These are phyloP conservation scores for Tragopan temminckii DNA, from an alignment of 2,797 vertebrate species.

Conservation along the genomic window DNA sequence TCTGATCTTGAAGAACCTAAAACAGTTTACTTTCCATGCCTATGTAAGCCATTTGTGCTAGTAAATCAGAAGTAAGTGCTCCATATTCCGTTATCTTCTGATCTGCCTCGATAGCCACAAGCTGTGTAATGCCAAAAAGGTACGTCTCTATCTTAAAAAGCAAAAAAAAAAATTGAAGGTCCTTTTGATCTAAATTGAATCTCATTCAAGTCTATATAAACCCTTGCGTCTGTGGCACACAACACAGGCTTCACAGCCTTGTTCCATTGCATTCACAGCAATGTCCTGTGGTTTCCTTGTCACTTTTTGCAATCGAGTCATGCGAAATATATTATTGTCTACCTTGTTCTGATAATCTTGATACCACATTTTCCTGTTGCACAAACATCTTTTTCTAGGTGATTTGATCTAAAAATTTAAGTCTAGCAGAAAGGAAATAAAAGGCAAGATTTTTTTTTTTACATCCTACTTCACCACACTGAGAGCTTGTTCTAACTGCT, in stretches of 20 bases:
- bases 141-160: constrained; percentile 16
- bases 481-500: constrained; percentile 45
- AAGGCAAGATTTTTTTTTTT: constrained; percentile 44
- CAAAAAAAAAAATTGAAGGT: background rate
- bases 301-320: constrained; percentile 64
- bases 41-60: constrained; percentile 35
- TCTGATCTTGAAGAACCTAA: constrained; percentile 48
- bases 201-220: constrained; percentile 45
- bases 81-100: constrained; percentile 56
- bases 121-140: constrained; percentile 56
- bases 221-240: background rate
- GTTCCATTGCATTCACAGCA: background rate
- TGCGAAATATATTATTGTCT: constrained; percentile 74
- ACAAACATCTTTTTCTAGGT: constrained; percentile 79
- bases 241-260: background rate
- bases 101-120: constrained; percentile 54
- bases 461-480: constrained; percentile 36
- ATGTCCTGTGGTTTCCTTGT: constrained; percentile 63
- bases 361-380: constrained; percentile 84
- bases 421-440: constrained; percentile 71
- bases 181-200: constrained; percentile 52
- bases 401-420: constrained; percentile 74
- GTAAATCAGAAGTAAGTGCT: constrained; percentile 46
- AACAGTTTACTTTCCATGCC: constrained; percentile 55
- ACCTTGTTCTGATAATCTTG: constrained; percentile 78